These are phyloP conservation scores for Parambassis ranga DNA, from an alignment of 2,797 vertebrate genomes.

Conservation along the genomic window DNA sequence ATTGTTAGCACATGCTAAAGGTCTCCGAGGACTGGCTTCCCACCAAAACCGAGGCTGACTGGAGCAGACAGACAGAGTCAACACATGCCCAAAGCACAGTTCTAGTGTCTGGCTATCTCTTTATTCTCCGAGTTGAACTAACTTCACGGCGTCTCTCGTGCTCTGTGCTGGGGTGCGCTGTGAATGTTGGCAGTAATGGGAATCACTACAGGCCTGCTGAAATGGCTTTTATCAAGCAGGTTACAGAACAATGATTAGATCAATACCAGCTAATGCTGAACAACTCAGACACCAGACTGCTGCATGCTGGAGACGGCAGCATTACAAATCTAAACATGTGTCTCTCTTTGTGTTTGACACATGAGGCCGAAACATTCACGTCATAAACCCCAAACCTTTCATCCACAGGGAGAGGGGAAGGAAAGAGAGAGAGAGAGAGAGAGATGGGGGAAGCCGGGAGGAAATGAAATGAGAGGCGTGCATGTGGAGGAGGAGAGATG, in stretches of 20 bases:
- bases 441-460: no score
- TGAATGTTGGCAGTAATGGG: slow-evolving; percentile 28
- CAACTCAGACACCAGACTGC: slow-evolving; percentile 18
- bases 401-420: slow-evolving; percentile 19
- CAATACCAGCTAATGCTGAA: slow-evolving; percentile 48
- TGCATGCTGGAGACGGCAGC: neutral
- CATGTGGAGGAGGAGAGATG: slow-evolving; percentile 45
- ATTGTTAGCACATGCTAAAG: slow-evolving; percentile 59
- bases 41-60: slow-evolving; percentile 49
- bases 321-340: slow-evolving; percentile 14
- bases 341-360: neutral
- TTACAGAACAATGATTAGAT: slow-evolving; percentile 54
- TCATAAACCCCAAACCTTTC: slow-evolving; percentile 28
- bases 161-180: neutral
- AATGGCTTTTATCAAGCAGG: slow-evolving; percentile 42
- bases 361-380: neutral
- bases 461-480: slow-evolving; percentile 4
- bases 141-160: no score
- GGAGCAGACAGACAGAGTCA: slow-evolving; percentile 56
- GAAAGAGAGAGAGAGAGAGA: slow-evolving; percentile 8
- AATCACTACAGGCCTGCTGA: slow-evolving; percentile 31
- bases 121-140: slow-evolving; percentile 3
- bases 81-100: slow-evolving; percentile 50
- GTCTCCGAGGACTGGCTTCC: slow-evolving; percentile 43
- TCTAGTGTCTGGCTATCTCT: slow-evolving; percentile 24